Evolutionary conservation across 2,113 vertebrate species (phyloP), one percentile per base, ranked within the genome.

Genomic region (Psittacula cyanocephala): DNA sequence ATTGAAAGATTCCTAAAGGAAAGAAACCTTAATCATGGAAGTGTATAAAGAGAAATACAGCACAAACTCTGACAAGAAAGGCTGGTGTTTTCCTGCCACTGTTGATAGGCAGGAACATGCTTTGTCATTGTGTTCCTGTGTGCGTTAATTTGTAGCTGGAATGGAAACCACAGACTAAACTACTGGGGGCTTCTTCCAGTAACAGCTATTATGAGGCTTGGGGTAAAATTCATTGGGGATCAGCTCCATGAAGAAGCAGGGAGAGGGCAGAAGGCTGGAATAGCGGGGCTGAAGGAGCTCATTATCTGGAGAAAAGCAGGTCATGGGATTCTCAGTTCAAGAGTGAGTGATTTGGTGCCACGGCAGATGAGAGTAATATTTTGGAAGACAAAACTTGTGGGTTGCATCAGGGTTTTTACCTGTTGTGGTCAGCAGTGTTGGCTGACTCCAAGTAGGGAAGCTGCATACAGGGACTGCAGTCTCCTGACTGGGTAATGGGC

Each of bases 111-210:
- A 91, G 81, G 60, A 94, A 86, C 24, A 0, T 95, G 89, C 80
- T 96, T 95, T 86, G 93, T 89, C 89, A 81, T 92, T 65, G 86
- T 82, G 50, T 92, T 67, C 63, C 75, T 81, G 13, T 33, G 67
- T 86, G 69, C 70, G 24, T 94, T 92, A 87, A 77, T 84, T 92
- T 90, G 70, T 87, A 95, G 78, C 91, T 97, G 67, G 80, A 94
- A 94, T 87, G 81, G 57, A 94, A 93, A 86, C 87, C 91, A 90
- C 76, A 88, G 67, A 17, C 37, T 85, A 80, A 96, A 94, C 64
- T 91, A 86, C 62, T 27, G 35, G 43, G 37, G 47, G 25, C 52
- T 91, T 82, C 71, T 97, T 94, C 95, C 88, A 70, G 68, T 74
- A 96, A 94, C 43, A 67, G 35, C 49, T 86, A 13, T 79, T 92